Base-by-base conservation (phyloP, 2,113 vertebrate species). In the Neofelis nebulosa region DNA sequence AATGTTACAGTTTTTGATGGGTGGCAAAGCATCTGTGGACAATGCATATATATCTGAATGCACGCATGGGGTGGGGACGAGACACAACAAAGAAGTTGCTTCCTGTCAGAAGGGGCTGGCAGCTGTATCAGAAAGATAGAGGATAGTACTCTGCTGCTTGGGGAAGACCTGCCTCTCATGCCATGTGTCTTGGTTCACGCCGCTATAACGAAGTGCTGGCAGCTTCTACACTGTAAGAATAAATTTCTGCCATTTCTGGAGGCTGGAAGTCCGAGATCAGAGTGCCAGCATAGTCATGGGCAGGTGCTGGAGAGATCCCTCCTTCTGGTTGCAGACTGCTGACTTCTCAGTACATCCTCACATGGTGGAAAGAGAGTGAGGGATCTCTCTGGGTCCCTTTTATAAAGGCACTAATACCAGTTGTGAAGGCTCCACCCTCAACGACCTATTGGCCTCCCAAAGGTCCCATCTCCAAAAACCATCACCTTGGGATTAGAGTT, bases 241-340 rank as follows among this genome's bases (percentile, higher is more conserved):
- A 14, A 41, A 25, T 61, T 74, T 74, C 66, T 55, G 23, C n/a
- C 12, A 4, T 65, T 65, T 65, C 74, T 73, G 41, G 38, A 15
- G 74, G 41, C 74, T 81, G 1, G 74, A 92, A 52, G 63, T 80
- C 25, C 2, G 7, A 52, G 83, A 21, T 73, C 41, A 52, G 71
- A 52, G n/a, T 3, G 7, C 27, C 23, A 7, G 61, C 7, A 23
- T 5, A 0, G 5, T 31, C 0, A 1, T 7, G 2, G 5, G 23
- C 0, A 1, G 10, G 38, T 21, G 69, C 57, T 27, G 3, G 33
- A 8, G 18, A 61, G 12, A 71, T 33, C 52, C 52, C 14, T 52
- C 5, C 45, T 45, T 33, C 76, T 4, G 2, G 41, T 8, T 31
- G 33, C 15, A 52, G 74, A 52, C 10, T 9, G 66, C 13, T 61